Base-by-base conservation (phyloP, 1,140 invertebrate species). In the Monochamus saltuarius region DNA sequence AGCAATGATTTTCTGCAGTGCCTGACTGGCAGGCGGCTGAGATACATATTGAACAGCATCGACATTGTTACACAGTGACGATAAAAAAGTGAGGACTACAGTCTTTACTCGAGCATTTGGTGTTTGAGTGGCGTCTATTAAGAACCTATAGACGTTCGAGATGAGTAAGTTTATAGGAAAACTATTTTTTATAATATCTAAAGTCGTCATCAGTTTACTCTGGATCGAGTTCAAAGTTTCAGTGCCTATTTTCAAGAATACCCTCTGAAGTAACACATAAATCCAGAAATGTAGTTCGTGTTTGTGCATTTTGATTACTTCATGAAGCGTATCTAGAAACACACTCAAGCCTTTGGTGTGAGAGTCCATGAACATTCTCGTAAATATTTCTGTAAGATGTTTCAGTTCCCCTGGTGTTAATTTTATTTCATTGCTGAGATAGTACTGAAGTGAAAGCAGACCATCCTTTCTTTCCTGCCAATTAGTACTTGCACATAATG, bases 331-430 rank as follows among this genome's bases (percentile, higher is more conserved):
- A 69, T 98, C 95, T 67, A 98, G 78, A 78, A 97, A 95, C 55
- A 97, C 78, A 47, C 90, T 91, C 77, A 97, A 94, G 46, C 97
- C 92, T 80, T 97, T 97, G 2, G 92, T 96, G 75, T 97, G 94
- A n/a, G 93, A 91, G 77, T 98, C 95, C 84, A 95, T 94, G 71
- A 98, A 97, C 91, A 97, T 95, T 80, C 94, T 92, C 42, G 92
- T 91, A 72, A 97, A 94, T 61, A 95, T 89, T 68, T 97, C 94
- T 0, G 91, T 94, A 7, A 95, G 83, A 65, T 88, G 84, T 43
- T 87, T 86, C 36, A 95, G 79, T 72, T 95, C 90, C 2, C 84
- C 80, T 1, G 83, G 79, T 8, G 82, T 83, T 6, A 96, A 79
- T 13, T 80, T 82, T 16, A 88, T 84, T 40, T 89, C 88, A 71